These are phyloP conservation scores for Poecilobothrus nobilitatus DNA, from an alignment of 2,888 invertebrate genomes.

Conservation along the genomic window DNA sequence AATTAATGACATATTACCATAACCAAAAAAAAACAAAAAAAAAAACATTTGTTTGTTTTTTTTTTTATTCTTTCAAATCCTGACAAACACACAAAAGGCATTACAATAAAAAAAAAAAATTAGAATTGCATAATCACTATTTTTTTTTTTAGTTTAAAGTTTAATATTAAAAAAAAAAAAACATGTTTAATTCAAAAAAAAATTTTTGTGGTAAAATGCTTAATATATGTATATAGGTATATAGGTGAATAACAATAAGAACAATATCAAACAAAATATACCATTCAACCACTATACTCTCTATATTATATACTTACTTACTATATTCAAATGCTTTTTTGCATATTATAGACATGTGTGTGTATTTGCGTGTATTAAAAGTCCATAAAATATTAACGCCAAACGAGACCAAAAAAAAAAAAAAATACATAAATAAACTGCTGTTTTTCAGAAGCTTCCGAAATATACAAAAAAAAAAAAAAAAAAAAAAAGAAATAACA, in stretches of 20 bases:
- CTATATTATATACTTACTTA: no score
- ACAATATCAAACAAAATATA: not conserved
- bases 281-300: not conserved
- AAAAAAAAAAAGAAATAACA: not conserved
- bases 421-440: not conserved
- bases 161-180: not conserved
- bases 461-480: not conserved
- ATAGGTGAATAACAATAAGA: not conserved
- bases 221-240: not conserved
- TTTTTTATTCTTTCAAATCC: no score
- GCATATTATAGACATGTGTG: no score
- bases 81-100: no score
- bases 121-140: not conserved
- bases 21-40: no score
- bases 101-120: not conserved
- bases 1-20: no score
- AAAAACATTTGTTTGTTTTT: no score
- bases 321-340: not conserved
- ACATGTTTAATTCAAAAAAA: not conserved
- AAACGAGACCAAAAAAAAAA: not conserved
- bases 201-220: no score
- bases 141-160: not conserved
- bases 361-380: no score
- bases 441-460: no score
- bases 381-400: no score